A percentile compares a stretch with the other conserved stretches of the same genome.
These are phyloP conservation scores for Leptinotarsa haldemani DNA, from an alignment of 2,888 invertebrate genomes.

Conservation along the genomic window DNA sequence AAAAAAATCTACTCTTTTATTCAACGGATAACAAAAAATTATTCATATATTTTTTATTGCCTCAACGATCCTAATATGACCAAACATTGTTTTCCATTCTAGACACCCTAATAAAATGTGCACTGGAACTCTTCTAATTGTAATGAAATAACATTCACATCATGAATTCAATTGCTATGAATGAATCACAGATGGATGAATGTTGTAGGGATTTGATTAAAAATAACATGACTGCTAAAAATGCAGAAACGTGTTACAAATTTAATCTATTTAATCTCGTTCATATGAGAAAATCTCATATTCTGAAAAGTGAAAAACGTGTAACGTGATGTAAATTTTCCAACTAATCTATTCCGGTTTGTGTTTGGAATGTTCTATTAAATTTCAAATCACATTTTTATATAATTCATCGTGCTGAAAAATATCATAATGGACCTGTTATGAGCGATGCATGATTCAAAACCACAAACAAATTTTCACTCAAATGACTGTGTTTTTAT, in stretches of 20 bases:
- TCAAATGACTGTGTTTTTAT: too few relatives aligned
- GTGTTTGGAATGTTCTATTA: neutral
- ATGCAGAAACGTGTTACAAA: neutral
- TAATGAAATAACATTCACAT: neutral
- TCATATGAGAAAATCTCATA: neutral
- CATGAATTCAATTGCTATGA: neutral
- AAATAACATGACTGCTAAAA: neutral
- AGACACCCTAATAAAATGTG: too few relatives aligned
- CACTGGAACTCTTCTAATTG: neutral
- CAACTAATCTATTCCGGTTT: neutral
- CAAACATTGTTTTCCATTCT: too few relatives aligned
- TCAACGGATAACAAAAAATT: too few relatives aligned
- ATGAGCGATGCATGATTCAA: too few relatives aligned
- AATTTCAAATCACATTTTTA: neutral
- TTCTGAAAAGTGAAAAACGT: neutral
- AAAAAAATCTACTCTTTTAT: too few relatives aligned
- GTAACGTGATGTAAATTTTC: neutral
- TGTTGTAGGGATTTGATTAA: neutral
- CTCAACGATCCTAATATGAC: too few relatives aligned
- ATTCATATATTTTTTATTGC: too few relatives aligned
- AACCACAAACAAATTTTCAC: too few relatives aligned
- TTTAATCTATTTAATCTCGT: neutral
- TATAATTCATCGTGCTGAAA: too few relatives aligned
- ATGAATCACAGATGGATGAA: neutral
- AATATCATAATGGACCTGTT: too few relatives aligned